Base-by-base conservation (phyloP, 2,888 invertebrate genomes). In the Ceraclea dissimilis region DNA sequence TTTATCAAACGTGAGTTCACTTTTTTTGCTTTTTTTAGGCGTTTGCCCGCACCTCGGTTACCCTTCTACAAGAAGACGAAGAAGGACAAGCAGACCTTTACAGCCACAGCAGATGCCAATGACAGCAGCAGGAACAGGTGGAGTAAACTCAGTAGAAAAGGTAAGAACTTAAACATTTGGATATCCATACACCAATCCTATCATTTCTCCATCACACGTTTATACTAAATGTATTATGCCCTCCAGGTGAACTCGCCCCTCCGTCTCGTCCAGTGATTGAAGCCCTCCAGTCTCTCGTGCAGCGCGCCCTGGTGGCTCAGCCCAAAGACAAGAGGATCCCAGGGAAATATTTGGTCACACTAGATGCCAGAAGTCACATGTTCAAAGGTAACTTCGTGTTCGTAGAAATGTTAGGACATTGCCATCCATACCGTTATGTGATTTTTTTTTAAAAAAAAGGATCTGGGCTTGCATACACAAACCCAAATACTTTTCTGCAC, bases 311-410 rank as follows among this genome's bases (percentile, higher is more conserved):
- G 8, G 66, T 73, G 17, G 69, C 71, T 1, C 69, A 70, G 22
- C 69, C 74, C 1, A 76, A 74, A 2, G 72, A 73, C 0, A 67
- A 64, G 4, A 71, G 73, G 53, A 75, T 75, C 60, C 61, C 76
- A 65, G 75, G 76, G 65, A 76, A 73, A 54, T 77, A 75, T 62
- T 60, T 77, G 66, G 75, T 78, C 65, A 76, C 78, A 10, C 65
- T 78, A 67, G 78, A 78, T 57, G 75, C 77, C 75, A 70, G 76
- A 68, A 70, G 73, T 65, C 74, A 76, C 63, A 78, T 78, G 78
- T 78, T 77, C 57, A 75, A 75, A 72, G 76, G 78, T 76, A 68
- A 56, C 18, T 26, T 22, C 31, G n/a, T n/a, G n/a, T n/a, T n/a
- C n/a, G n/a, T n/a, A n/a, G n/a, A n/a, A n/a, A n/a, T n/a, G n/a